phyloP scores from a whole-genome alignment of 2,888 invertebrate genomes.

The Scaeva pyrastri region DNA sequence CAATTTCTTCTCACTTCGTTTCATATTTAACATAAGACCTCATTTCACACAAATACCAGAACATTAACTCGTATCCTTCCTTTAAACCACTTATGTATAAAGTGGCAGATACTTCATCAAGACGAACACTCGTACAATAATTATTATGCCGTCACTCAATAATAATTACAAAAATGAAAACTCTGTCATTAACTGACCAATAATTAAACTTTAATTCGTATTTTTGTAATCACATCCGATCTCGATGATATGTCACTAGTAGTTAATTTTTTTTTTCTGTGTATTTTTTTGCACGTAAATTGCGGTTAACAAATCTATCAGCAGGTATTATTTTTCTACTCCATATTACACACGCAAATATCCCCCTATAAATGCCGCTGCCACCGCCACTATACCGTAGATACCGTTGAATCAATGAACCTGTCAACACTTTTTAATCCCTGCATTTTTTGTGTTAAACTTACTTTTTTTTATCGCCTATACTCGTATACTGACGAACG shows the following conservation, averaged over 20 bases:
- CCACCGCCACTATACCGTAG: constrained; percentile 2
- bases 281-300: constrained; percentile 53
- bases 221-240: constrained; percentile 36
- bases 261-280: constrained; percentile 19
- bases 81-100: no score
- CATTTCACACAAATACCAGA: no score
- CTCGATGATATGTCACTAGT: constrained; percentile 46
- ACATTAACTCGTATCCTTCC: no score
- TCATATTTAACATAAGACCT: no score
- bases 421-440: constrained; percentile 63
- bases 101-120: background rate
- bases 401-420: constrained; percentile 64
- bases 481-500: background rate
- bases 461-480: constrained; percentile 46
- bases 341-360: constrained; percentile 19
- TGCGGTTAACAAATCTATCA: constrained; percentile 75
- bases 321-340: constrained; percentile 72
- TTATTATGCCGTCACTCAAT: constrained; percentile 15
- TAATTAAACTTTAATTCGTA: constrained; percentile 55
- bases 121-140: background rate
- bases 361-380: constrained; percentile 3
- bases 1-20: no score
- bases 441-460: constrained; percentile 42
- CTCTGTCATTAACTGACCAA: constrained; percentile 33
- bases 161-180: constrained; percentile 11